phyloP scores from a whole-genome alignment of 2,888 invertebrate species.

The Chalcis sispes region DNA sequence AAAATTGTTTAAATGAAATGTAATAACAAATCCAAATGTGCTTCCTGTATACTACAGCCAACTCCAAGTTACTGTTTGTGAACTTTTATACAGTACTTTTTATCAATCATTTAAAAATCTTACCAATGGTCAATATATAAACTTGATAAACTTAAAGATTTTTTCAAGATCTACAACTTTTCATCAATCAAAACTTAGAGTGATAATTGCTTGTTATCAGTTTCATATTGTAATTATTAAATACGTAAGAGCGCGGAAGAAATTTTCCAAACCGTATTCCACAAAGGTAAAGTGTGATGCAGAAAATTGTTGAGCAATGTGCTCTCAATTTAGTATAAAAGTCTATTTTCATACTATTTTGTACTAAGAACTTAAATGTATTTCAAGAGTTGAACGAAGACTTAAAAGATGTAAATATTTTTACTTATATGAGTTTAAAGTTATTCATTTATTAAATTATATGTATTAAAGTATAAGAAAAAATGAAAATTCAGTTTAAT shows the following conservation, averaged over 20 bases:
- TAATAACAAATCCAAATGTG: constrained; percentile 31
- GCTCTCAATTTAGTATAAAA: constrained; percentile 31
- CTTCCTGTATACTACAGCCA: constrained; percentile 40
- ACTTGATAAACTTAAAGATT: constrained; percentile 10
- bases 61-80: constrained; percentile 17
- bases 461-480: constrained; percentile 29
- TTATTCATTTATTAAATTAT: constrained; percentile 46
- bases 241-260: background rate
- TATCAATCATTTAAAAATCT: constrained; percentile 27
- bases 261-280: constrained; percentile 32
- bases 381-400: constrained; percentile 18
- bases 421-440: constrained; percentile 24
- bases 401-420: constrained; percentile 39
- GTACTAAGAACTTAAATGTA: constrained; percentile 49
- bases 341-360: constrained; percentile 59
- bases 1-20: constrained; percentile 42
- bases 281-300: constrained; percentile 38
- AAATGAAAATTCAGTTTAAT: constrained; percentile 27
- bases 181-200: constrained; percentile 30
- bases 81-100: constrained; percentile 43
- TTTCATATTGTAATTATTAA: constrained; percentile 4
- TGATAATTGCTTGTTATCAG: background rate
- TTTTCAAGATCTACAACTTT: constrained; percentile 13
- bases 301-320: constrained; percentile 26
- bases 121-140: constrained; percentile 21